Base-by-base conservation (phyloP, 2,888 invertebrate species). In the Nomada fucata region DNA sequence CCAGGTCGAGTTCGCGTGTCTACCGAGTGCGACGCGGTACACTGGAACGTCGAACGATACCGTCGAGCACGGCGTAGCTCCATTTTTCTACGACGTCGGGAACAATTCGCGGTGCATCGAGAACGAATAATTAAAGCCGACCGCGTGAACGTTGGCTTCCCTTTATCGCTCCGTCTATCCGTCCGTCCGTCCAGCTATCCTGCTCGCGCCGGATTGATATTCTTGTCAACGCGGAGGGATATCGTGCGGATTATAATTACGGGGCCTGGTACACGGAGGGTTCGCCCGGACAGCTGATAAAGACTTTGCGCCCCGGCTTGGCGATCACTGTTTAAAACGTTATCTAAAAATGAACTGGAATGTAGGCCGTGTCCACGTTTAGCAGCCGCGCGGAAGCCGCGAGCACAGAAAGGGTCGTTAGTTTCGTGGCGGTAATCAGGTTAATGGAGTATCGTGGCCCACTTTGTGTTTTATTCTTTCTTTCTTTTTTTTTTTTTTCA, bases 371-470 rank as follows among this genome's bases (percentile, higher is more conserved):
- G 88, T 76, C 79, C 72, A 82, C 76, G 75, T 87, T 87, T 80
- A 80, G 79, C 73, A 75, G 77, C 75, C 68, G 73, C 79, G 74
- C 77, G 72, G 76, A 79, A 81, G 65, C 76, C 64, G 61, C 84
- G 73, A 75, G 76, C 65, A 52, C 29, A 77, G 77, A 86, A 79
- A 85, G 79, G 85, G 86, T 82, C 86, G 86, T 71, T 79, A 81
- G 84, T 88, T 88, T 88, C 84, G 83, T 84, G 82, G 76, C 64
- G 77, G 88, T 86, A 89, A 89, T 89, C 88, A 90, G 90, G 89
- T 90, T 89, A 89, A 89, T 89, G 90, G 89, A 89, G 83, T 88
- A 90, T 84, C 89, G 82, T 74, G 85, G 73, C 76, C 85, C 76
- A 81, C 82, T 89, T 90, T 89, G 88, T 1, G 23, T 23, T 23